Evolutionary conservation across 2,113 vertebrate species (phyloP), one percentile per base, ranked within the genome.

Genomic region (Morone chrysops): DNA sequence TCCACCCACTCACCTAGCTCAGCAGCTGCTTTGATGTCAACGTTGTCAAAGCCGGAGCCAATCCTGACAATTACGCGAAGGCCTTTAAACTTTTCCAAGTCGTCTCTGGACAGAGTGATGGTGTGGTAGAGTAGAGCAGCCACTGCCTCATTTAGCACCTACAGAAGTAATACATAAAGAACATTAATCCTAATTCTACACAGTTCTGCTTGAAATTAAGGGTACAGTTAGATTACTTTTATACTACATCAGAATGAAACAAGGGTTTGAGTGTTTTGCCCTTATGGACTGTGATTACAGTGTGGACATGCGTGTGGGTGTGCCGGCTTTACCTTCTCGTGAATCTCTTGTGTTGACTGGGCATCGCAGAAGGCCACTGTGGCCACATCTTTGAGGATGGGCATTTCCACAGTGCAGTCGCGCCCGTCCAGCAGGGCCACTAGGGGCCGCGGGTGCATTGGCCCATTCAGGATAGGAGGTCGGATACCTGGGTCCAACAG

Each of bases 291-390:
- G 18, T 50, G 36, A 36, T 31, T 31, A 17, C 2, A 47, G n/a
- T 22, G 11, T 6, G 13, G 12, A 12, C 2, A 0, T 51, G 4
- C 4, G 17, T 54, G 59, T 51, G 4, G 2, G 17, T 54, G 59
- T 47, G 36, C 43, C 0, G 5, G 31, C 8, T 11, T 1, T 91
- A 97, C 97, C 96, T 97, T 97, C 92, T 97, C 97, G 10, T 97
- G 97, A 72, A 97, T 97, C 94, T 97, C 97, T 95, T 97, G 97
- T 92, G 97, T 97, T 80, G 97, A 97, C 91, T 97, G 97, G 83
- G 97, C 97, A 53, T 97, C 97, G 36, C 97, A 97, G 93, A 97
- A 97, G 53, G 97, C 97, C 89, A 97, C 97, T 0, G 97, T 98
- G 81, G 97, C 96, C 88, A 97, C 96, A 88, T 97, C 97, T 92